Percentiles rank a stretch among this genome's conserved stretches.
phyloP scores from a whole-genome alignment of 2,888 invertebrate genomes.

The Agrochola macilenta region DNA sequence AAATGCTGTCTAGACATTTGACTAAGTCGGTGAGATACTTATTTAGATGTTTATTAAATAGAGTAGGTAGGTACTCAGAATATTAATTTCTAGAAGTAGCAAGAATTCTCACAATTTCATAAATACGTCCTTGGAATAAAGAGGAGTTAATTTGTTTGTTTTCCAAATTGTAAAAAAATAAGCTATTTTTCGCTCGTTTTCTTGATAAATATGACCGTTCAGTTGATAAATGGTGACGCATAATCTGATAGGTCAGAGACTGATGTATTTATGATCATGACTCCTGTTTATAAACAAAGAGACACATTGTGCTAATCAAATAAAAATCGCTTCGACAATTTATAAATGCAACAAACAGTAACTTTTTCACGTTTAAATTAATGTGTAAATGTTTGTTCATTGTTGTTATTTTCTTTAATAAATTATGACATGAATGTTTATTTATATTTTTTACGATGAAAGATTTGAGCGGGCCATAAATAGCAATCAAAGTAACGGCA shows the following conservation, averaged over 20 bases:
- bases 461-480: conserved; percentile 25
- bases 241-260: conserved; percentile 19
- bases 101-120: not conserved
- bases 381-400: not conserved
- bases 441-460: conserved; percentile 12
- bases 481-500: conserved; percentile 43
- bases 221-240: conserved; percentile 37
- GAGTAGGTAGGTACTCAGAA: not conserved
- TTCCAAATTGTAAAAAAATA: conserved; percentile 6
- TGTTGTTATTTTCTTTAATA: conserved; percentile 13
- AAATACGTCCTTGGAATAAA: conserved; percentile 26
- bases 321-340: conserved; percentile 8
- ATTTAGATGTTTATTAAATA: conserved; percentile 1
- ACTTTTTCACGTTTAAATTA: conserved; percentile 8
- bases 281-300: conserved; percentile 55
- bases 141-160: conserved; percentile 12
- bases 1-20: conserved; percentile 26
- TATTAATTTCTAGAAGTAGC: not conserved
- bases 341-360: conserved; percentile 9
- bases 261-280: conserved; percentile 54
- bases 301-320: conserved; percentile 32
- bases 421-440: conserved; percentile 2
- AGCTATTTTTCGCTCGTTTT: conserved; percentile 5
- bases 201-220: conserved; percentile 30
- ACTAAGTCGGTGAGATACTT: not conserved